A percentile compares a stretch with the other conserved stretches of the same genome.
Conservation (phyloP, 2,888 invertebrate genomes). For the Acleris laterana region DNA sequence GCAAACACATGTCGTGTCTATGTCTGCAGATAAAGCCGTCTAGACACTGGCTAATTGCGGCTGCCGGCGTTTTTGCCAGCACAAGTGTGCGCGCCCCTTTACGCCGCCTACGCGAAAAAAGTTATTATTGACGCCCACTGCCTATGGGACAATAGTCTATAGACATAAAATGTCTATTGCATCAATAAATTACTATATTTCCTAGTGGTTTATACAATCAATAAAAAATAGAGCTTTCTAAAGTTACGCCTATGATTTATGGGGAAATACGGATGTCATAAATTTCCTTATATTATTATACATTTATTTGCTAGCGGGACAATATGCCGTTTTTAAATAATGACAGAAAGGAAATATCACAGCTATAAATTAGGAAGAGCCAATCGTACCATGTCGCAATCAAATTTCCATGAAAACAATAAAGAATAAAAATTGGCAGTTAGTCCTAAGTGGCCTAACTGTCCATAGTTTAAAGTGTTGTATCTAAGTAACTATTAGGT, state of each 20-base stretch:
- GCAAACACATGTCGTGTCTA: constrained; percentile 46
- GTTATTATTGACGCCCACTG: constrained; percentile 26
- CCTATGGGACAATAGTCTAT: constrained; percentile 28
- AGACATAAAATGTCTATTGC: constrained; percentile 19
- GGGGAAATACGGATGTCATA: not conserved
- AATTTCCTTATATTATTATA: not conserved
- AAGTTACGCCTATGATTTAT: not conserved
- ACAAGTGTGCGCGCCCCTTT: constrained; percentile 45
- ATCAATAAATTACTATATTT: constrained; percentile 27
- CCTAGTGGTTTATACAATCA: not conserved
- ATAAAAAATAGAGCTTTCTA: constrained; percentile 13
- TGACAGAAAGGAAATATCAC: no score
- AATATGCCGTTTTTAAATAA: no score
- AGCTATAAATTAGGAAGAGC: no score
- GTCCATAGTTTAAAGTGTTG: no score
- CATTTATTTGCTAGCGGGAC: not conserved
- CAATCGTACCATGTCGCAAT: no score
- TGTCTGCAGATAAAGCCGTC: constrained; percentile 54
- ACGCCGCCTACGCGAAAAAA: constrained; percentile 43
- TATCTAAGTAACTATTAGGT: no score
- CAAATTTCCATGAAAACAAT: no score
- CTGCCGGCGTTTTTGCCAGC: constrained; percentile 40
- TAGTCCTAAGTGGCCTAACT: no score
- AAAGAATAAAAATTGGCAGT: no score
- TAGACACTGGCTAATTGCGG: constrained; percentile 58